These are phyloP conservation scores for Ochotona curzoniae DNA, from an alignment of 2,113 vertebrate species.

Conservation along the genomic window DNA sequence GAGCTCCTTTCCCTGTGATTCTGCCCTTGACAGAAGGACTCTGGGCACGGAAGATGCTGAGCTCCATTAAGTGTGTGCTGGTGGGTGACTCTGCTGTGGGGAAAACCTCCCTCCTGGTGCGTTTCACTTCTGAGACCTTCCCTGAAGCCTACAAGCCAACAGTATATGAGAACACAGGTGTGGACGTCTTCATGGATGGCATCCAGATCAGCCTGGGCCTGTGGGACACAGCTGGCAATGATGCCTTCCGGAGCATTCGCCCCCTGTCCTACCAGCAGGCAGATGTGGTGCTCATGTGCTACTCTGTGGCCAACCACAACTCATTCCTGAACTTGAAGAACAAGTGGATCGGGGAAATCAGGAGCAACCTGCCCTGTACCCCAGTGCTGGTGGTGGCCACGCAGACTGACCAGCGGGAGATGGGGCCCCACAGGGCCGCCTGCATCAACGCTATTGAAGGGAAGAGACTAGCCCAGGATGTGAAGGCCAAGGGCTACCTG, in stretches of 20 bases:
- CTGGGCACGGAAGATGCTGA: slow-evolving; percentile 82
- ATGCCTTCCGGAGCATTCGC: slow-evolving; percentile 93
- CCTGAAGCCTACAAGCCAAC: slow-evolving; percentile 96
- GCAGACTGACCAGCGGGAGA: slow-evolving; percentile 95
- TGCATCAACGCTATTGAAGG: slow-evolving; percentile 90
- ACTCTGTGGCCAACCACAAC: slow-evolving; percentile 94
- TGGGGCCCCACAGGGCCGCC: slow-evolving; percentile 86
- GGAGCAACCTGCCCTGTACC: slow-evolving; percentile 90
- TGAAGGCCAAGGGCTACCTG: slow-evolving; percentile 95
- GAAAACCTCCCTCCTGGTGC: slow-evolving; percentile 95
- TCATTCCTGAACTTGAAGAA: slow-evolving; percentile 91
- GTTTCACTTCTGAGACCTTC: slow-evolving; percentile 97
- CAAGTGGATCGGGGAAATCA: slow-evolving; percentile 94
- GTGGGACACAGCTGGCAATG: slow-evolving; percentile 96
- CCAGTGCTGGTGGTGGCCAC: slow-evolving; percentile 96
- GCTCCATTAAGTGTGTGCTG: slow-evolving; percentile 95
- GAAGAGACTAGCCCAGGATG: slow-evolving; percentile 91
- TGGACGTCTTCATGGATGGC: slow-evolving; percentile 97
- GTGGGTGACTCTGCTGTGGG: slow-evolving; percentile 96
- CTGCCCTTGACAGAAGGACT: neutral
- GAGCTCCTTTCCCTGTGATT: slow-evolving; percentile 3
- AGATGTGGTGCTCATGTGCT: slow-evolving; percentile 95
- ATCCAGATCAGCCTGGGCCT: slow-evolving; percentile 95
- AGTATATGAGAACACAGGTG: slow-evolving; percentile 96
- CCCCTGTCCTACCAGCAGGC: slow-evolving; percentile 98